Base-by-base conservation (phyloP, 2,797 vertebrate genomes). In the Eulemur mongoz region DNA sequence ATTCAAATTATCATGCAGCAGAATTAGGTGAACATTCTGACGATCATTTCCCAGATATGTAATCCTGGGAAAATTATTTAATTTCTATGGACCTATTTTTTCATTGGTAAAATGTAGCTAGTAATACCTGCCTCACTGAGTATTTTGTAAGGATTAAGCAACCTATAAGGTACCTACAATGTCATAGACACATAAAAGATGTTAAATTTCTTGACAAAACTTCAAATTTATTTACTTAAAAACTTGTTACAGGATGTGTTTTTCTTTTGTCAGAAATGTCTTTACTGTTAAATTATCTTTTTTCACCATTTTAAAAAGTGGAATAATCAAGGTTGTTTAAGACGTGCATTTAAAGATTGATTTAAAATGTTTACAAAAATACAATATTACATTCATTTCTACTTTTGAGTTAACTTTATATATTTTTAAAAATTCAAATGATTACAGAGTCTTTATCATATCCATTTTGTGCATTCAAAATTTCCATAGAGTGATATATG, bases 171-270 rank as follows among this genome's bases (percentile, higher is more conserved):
- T 75, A 87, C 84, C 35, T 63, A 83, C 10, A 87, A 59, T 73
- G 43, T 73, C 40, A 67, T 43, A 69, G 13, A 35, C 48, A 67
- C 8, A 20, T 87, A 79, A 82, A 12, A 94, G 20, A 79, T 90
- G 22, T 87, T 69, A 82, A 7, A 61, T 45, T 91, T 93, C 90
- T 69, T 69, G 35, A 57, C 22, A 91, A 78, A 93, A 32, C 32
- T 90, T 82, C 59, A 78, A 89, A 86, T 86, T 67, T 76, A 87
- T 82, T 89, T 94, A 89, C 25, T 81, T 40, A 83, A 57, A 95
- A 95, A 57, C 14, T 82, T 78, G 12, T 63, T 43, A 82, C 69
- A 88, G 43, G 13, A 52, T 91, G 12, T 43, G 67, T 79, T 96
- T 83, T 90, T 88, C 63, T 81, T 94, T 70, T 50, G 20, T 70